These are phyloP conservation scores for Luscinia megarhynchos DNA, from an alignment of 2,797 vertebrate species.

Conservation along the genomic window DNA sequence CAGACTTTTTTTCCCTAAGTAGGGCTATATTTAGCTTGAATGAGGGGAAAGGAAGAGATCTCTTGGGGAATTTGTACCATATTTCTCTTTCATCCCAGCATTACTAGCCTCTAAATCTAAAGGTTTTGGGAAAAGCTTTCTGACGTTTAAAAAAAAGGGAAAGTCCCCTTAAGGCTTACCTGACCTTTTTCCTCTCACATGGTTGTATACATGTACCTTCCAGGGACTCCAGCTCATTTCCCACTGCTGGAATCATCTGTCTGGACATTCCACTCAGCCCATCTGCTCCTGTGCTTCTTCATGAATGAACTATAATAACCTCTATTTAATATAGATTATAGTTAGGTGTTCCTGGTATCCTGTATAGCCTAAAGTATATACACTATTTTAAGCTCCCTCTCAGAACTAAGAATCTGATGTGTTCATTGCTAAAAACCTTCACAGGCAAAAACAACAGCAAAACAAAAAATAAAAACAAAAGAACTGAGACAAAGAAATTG, in stretches of 20 bases:
- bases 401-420: background rate
- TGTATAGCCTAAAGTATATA: background rate
- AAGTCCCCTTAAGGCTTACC: background rate
- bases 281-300: background rate
- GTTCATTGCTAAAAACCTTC: background rate
- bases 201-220: background rate
- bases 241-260: accelerated
- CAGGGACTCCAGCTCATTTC: background rate
- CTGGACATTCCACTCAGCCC: background rate
- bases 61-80: background rate
- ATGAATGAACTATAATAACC: background rate
- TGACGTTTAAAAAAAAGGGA: background rate
- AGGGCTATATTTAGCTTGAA: background rate
- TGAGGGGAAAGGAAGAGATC: background rate
- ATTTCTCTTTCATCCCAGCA: background rate
- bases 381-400: background rate
- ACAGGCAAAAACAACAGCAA: background rate
- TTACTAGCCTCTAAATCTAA: background rate
- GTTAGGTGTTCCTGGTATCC: background rate
- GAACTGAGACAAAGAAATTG: background rate
- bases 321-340: background rate
- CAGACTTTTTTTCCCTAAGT: background rate
- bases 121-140: background rate
- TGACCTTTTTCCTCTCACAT: background rate
- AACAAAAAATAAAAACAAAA: background rate